Evolutionary conservation across 2,797 vertebrate species (phyloP).

Genomic region (Enteromius mattozi): DNA sequence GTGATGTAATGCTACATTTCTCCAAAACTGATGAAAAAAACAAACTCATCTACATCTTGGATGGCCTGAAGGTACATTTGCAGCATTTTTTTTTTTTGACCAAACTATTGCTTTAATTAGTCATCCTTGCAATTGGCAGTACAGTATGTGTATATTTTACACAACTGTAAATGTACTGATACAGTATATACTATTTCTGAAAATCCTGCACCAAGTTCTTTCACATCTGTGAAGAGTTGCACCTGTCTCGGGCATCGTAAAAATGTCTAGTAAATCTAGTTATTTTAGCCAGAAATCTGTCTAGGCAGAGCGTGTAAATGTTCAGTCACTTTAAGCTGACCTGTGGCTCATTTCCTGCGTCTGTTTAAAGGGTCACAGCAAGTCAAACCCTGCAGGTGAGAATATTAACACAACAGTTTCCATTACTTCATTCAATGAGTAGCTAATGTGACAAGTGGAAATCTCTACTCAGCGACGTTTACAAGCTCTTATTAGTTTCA

Average conservation of each 20-base stretch:
- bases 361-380: background rate
- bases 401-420: background rate
- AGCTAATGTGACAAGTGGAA: conserved; percentile 11
- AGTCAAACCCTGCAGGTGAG: background rate
- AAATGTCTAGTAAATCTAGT: conserved; percentile 10
- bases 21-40: background rate
- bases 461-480: conserved; percentile 25
- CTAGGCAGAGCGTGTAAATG: too few species aligned
- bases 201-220: background rate
- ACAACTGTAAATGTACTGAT: background rate
- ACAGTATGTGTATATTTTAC: too few species aligned
- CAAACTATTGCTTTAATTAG: too few species aligned
- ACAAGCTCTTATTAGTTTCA: conserved; percentile 44
- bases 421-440: conserved; percentile 2
- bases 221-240: background rate
- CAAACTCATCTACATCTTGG: too few species aligned
- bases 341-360: background rate
- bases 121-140: too few species aligned
- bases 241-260: background rate
- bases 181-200: background rate
- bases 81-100: too few species aligned
- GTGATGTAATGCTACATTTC: background rate
- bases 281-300: background rate
- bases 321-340: background rate
- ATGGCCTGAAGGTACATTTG: too few species aligned